Conservation (phyloP, 2,888 invertebrate genomes). For the Melanophora roralis region DNA sequence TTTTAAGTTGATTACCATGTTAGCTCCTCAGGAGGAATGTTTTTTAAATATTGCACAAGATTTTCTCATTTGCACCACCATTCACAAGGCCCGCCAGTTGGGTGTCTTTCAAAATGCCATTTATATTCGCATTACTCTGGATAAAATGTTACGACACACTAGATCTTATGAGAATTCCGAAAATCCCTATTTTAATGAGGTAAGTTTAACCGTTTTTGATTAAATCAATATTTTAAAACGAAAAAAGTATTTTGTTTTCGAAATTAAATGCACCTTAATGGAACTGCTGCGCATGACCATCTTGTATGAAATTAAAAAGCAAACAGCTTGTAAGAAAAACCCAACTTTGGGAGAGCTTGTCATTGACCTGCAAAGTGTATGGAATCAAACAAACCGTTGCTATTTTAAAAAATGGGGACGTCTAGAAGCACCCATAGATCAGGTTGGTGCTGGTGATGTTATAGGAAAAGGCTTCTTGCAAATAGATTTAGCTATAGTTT, state of each 20-base stretch:
- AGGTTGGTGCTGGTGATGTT: constrained; percentile 62
- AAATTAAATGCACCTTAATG: constrained; percentile 79
- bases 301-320: constrained; percentile 80
- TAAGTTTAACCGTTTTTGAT: constrained; percentile 74
- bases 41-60: constrained; percentile 74
- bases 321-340: constrained; percentile 77
- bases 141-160: constrained; percentile 81
- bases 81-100: constrained; percentile 83
- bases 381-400: constrained; percentile 87
- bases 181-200: constrained; percentile 84
- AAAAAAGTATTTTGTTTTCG: constrained; percentile 83
- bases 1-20: constrained; percentile 62
- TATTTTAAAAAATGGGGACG: constrained; percentile 93
- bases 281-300: constrained; percentile 80
- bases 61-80: constrained; percentile 81
- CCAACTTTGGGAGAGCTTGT: constrained; percentile 80
- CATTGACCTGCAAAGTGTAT: constrained; percentile 84
- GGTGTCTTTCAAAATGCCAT: constrained; percentile 79
- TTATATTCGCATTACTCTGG: constrained; percentile 81
- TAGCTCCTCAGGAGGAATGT: constrained; percentile 69
- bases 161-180: constrained; percentile 80
- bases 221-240: background rate
- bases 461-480: constrained; percentile 85
- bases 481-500: constrained; percentile 86
- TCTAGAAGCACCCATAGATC: constrained; percentile 81